Conservation (phyloP, 2,797 vertebrate species). For the Anisognathus igniventris region DNA sequence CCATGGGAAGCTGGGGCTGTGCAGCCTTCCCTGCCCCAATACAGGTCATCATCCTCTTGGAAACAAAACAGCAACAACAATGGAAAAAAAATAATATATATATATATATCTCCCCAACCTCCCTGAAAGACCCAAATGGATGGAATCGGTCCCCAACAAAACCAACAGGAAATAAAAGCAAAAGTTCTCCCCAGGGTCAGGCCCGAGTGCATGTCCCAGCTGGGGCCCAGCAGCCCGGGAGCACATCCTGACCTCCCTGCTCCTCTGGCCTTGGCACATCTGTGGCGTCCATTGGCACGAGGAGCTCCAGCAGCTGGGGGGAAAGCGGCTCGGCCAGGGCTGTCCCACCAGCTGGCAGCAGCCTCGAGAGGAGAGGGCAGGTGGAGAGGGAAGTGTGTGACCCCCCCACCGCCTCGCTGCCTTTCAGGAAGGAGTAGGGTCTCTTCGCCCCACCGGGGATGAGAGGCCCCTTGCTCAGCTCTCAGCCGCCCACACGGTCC, state of each 20-base stretch:
- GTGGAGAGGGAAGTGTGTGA: not conserved
- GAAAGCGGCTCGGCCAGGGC: not conserved
- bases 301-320: conserved; percentile 13
- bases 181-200: conserved; percentile 24
- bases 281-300: not conserved
- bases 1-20: no score
- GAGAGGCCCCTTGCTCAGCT: not conserved
- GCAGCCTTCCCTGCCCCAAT: not conserved
- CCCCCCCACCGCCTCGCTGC: accelerated
- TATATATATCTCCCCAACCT: conserved; percentile 15
- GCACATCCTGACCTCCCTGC: not conserved
- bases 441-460: not conserved
- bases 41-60: conserved; percentile 27
- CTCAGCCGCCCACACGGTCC: not conserved
- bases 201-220: not conserved
- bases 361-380: not conserved
- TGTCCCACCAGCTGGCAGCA: not conserved
- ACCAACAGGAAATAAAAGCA: not conserved
- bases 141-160: not conserved
- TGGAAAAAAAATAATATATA: not conserved
- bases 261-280: conserved; percentile 66
- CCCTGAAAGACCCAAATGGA: conserved; percentile 29
- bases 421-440: conserved; percentile 29
- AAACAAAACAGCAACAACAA: conserved; percentile 47
- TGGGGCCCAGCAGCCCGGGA: not conserved